phyloP scores from a whole-genome alignment of 2,797 vertebrate species.

The Kryptolebias ocellatus region DNA sequence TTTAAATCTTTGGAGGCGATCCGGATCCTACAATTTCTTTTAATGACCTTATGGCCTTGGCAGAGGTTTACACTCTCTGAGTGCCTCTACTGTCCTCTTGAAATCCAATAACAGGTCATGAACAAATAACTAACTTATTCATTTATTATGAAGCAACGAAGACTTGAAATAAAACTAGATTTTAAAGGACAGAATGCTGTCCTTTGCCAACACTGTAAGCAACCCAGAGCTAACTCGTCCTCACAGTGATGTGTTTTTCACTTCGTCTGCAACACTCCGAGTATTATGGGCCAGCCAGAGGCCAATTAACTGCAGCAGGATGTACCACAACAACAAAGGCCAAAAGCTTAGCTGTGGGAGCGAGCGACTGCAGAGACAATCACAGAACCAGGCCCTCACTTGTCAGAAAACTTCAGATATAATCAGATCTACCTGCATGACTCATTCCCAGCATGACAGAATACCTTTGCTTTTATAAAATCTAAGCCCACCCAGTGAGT shows the following conservation, averaged over 20 bases:
- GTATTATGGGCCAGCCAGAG: slow-evolving; percentile 39
- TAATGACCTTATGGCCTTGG: no score
- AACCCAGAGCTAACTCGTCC: background rate
- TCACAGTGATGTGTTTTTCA: slow-evolving; percentile 24
- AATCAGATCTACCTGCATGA: slow-evolving; percentile 60
- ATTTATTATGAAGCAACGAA: background rate
- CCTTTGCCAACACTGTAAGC: slow-evolving; percentile 8
- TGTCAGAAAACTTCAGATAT: slow-evolving; percentile 57
- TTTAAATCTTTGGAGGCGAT: no score
- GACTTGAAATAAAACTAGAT: background rate
- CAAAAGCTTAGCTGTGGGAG: slow-evolving; percentile 32
- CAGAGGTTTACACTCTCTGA: no score
- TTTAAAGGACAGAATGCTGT: background rate
- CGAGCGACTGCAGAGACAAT: slow-evolving; percentile 41
- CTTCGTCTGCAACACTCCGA: slow-evolving; percentile 24
- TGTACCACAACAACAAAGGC: slow-evolving; percentile 38
- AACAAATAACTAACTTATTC: background rate
- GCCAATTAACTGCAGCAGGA: slow-evolving; percentile 44
- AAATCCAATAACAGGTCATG: background rate
- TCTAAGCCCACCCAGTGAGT: slow-evolving; percentile 29
- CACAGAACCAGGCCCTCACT: slow-evolving; percentile 44
- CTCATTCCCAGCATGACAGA: slow-evolving; percentile 47
- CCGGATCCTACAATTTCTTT: no score
- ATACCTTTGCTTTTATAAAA: slow-evolving; percentile 33
- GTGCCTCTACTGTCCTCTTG: no score